Conservation (phyloP, 2,888 invertebrate genomes). For the Nephrotoma appendiculata region DNA sequence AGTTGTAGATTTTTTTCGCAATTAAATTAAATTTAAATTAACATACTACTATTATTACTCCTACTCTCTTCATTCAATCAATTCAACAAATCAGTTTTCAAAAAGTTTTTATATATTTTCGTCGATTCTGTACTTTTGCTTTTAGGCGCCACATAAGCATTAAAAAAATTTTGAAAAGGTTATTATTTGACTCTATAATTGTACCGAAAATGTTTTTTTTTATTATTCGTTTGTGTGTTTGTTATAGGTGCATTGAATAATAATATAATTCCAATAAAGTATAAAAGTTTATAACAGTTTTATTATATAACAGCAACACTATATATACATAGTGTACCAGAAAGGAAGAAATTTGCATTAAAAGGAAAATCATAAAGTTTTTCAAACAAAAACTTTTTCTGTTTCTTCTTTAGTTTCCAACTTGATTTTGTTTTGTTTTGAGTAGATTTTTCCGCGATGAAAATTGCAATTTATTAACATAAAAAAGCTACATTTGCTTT, state of each 20-base stretch:
- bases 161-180: not conserved
- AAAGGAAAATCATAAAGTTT: not conserved
- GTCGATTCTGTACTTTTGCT: not conserved
- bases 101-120: not conserved
- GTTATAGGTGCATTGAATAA: not conserved
- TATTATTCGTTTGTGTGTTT: not conserved
- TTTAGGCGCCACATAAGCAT: no score
- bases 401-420: not conserved
- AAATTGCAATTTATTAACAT: not conserved
- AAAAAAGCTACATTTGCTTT: no score
- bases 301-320: not conserved
- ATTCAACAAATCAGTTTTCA: not conserved
- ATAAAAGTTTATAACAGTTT: not conserved
- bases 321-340: not conserved
- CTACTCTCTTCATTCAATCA: not conserved
- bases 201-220: not conserved
- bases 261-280: not conserved
- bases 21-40: not conserved
- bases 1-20: not conserved
- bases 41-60: not conserved
- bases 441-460: not conserved
- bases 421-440: not conserved
- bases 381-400: not conserved
- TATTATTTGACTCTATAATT: not conserved
- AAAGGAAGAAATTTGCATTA: not conserved